Conservation (phyloP, 2,113 vertebrate species). For the Cynoglossus semilaevis region DNA sequence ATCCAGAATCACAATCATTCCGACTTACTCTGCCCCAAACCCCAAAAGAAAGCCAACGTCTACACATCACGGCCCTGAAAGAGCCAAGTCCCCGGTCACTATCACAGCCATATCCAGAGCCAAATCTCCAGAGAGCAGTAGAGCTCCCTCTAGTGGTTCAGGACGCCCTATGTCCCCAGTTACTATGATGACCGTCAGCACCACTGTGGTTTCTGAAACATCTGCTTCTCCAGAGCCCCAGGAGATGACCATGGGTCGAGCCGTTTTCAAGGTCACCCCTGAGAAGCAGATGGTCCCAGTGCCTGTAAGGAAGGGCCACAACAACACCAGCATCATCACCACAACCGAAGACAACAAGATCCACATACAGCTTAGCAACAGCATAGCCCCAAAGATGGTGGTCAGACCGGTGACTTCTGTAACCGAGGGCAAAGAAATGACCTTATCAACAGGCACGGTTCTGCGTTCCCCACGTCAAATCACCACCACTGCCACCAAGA, state of each 20-base stretch:
- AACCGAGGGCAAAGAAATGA: slow-evolving; percentile 84
- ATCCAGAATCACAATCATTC: slow-evolving; percentile 94
- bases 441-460: slow-evolving; percentile 84
- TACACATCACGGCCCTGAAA: slow-evolving; percentile 75
- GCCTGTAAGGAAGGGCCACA: slow-evolving; percentile 83
- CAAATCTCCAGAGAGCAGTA: slow-evolving; percentile 82
- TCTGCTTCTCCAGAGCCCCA: slow-evolving; percentile 81
- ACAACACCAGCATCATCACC: slow-evolving; percentile 87
- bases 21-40: slow-evolving; percentile 78
- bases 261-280: slow-evolving; percentile 92
- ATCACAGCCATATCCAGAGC: slow-evolving; percentile 92
- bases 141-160: slow-evolving; percentile 51
- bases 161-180: slow-evolving; percentile 86
- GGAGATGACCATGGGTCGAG: slow-evolving; percentile 89
- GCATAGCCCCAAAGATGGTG: slow-evolving; percentile 79
- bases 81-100: slow-evolving; percentile 90
- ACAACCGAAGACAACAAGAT: slow-evolving; percentile 95
- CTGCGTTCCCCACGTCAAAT: slow-evolving; percentile 88
- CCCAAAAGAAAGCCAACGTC: slow-evolving; percentile 78
- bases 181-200: slow-evolving; percentile 88
- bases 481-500: slow-evolving; percentile 72
- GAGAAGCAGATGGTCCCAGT: slow-evolving; percentile 90
- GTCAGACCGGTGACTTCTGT: slow-evolving; percentile 78
- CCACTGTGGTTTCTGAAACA: slow-evolving; percentile 77
- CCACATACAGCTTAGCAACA: slow-evolving; percentile 89